Conservation (phyloP, 2,797 vertebrate genomes). For the Nothura maculosa region DNA sequence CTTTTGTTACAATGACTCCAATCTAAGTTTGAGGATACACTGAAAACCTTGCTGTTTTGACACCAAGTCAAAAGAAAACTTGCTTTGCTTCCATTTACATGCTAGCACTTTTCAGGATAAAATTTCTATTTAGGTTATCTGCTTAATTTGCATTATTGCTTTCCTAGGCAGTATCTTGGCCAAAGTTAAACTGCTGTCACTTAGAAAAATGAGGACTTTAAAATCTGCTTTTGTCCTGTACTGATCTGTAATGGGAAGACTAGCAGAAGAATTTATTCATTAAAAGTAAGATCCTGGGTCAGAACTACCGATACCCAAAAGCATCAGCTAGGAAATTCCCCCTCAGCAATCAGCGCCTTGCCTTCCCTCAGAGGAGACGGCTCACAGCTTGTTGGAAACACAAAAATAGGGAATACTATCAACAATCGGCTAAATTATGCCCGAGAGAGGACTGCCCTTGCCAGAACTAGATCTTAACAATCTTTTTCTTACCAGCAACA, state of each 20-base stretch:
- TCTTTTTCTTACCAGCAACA: not conserved
- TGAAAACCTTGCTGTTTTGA: not conserved
- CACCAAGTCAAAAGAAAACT: not conserved
- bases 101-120: not conserved
- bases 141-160: conserved; percentile 19
- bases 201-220: conserved; percentile 5
- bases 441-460: not conserved
- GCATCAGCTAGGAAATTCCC: not conserved
- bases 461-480: not conserved
- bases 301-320: not conserved
- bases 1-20: not conserved
- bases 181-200: not conserved
- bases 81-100: conserved; percentile 17
- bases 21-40: not conserved
- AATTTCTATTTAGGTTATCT: conserved; percentile 3
- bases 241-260: not conserved
- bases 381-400: not conserved
- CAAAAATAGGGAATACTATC: not conserved
- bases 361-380: not conserved
- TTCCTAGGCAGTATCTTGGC: not conserved
- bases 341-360: not conserved
- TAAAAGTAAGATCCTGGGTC: not conserved
- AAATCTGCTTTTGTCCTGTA: not conserved
- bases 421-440: not conserved
- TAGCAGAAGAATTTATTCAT: not conserved